Evolutionary conservation across 1,140 invertebrate species (phyloP).

Genomic region (Colletes latitarsis): DNA sequence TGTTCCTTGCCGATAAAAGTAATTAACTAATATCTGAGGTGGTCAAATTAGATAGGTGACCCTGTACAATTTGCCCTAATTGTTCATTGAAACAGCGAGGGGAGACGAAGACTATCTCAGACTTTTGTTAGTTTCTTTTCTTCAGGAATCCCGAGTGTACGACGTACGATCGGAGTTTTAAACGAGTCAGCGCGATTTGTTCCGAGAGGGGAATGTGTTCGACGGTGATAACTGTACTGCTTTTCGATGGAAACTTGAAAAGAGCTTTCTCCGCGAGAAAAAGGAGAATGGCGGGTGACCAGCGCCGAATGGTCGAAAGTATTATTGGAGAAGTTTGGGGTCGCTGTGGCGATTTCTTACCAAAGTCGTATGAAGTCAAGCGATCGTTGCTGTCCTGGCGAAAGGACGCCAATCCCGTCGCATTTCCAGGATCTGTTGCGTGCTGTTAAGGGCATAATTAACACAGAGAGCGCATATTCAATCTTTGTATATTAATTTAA

Average conservation of each 20-base stretch:
- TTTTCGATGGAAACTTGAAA: slow-evolving; percentile 55
- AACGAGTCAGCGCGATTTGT: slow-evolving; percentile 62
- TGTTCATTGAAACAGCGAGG: too few species aligned
- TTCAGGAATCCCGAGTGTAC: slow-evolving; percentile 27
- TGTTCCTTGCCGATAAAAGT: too few species aligned
- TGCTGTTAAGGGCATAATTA: too few species aligned
- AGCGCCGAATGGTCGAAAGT: slow-evolving; percentile 39
- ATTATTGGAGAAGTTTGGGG: slow-evolving; percentile 58
- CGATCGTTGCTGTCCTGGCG: slow-evolving; percentile 5
- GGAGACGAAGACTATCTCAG: background rate
- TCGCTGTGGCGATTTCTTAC: slow-evolving; percentile 40
- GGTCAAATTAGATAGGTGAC: too few species aligned
- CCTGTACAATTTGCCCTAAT: too few species aligned
- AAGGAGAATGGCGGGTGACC: background rate
- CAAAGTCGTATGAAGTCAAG: slow-evolving; percentile 33
- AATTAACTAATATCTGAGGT: too few species aligned
- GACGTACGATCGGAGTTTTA: slow-evolving; percentile 28
- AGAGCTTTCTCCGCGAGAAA: slow-evolving; percentile 35
- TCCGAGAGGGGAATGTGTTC: slow-evolving; percentile 32
- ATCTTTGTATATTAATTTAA: too few species aligned
- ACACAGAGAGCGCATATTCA: too few species aligned
- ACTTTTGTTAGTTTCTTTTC: background rate
- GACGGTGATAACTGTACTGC: slow-evolving; percentile 43
- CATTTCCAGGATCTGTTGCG: background rate
- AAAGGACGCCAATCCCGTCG: background rate